Evolutionary conservation across 2,113 vertebrate genomes (phyloP), one percentile per base, ranked within the genome.

Genomic region (Potamarius usumacintae): DNA sequence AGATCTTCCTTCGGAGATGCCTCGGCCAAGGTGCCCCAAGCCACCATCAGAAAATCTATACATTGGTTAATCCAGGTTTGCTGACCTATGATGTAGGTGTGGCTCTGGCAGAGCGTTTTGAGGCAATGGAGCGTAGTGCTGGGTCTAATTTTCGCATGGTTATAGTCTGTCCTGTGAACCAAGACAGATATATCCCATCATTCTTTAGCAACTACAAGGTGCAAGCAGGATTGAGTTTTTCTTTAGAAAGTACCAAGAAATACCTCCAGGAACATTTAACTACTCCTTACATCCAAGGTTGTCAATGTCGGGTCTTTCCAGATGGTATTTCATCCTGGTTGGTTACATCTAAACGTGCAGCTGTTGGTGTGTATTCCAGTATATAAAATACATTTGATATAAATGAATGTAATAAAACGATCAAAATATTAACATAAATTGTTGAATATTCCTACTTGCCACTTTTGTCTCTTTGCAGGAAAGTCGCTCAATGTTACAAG

Each of bases 1-100:
- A 96, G 87, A 93, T 96, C 82, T 95, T 96, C 60, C 91, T 96
- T 18, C 92, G 94, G n/a, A 91, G 95, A 86, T 94, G 94, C 86
- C 91, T 96, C 5, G 78, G 90, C 11, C 86, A 90, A 76, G 83
- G 85, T 8, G 72, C 88, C 34, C 62, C 2, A 53, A 86, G 27
- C 52, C 89, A 85, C 52, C 92, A 91, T 42, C 86, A 91, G 84
- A 96, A 94, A 91, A 95, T 96, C 60, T 95, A 96, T 85, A 94
- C 92, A 25, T 86, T 96, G 27, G 90, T 95, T 30, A 93, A 92
- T 78, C 94, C 95, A 48, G 95, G 95, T 7, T 88, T 94, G 76
- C 88, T 96, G 90, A 90, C 87, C 15, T 96, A 96, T 76, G 94
- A 96, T 57, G 94, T 95, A 48, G 92, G 95, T 17, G 94, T 94